Evolutionary conservation across 2,797 vertebrate genomes (phyloP), one percentile per base, ranked within the genome.

Genomic region (Acanthornis magna): DNA sequence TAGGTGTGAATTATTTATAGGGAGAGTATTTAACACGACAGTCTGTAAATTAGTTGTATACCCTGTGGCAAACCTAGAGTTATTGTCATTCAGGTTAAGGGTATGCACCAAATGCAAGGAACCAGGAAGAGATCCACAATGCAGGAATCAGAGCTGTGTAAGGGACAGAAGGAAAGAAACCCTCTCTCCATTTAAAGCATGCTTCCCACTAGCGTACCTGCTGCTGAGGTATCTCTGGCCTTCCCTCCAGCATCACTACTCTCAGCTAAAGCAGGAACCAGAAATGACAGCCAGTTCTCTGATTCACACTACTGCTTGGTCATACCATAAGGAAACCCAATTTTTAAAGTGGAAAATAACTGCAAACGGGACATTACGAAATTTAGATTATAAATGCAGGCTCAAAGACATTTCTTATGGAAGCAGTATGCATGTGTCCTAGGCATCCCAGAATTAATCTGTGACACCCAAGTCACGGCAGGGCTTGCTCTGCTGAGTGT

Each of bases 371-470:
- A 60, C 65, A 47, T 67, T 16, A 25, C 3, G 86, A 77, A 80
- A 77, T 51, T 29, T 5, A 19, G 47, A 14, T 19, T 8, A 9
- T 11, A 19, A 4, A 27, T 11, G 79, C 30, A 3, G 1, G 27
- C 34, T 65, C n/a, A 8, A 9, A 58, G 38, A 12, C 25, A 18
- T 2, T 2, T 68, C 68, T 34, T 19, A 27, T 0, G 27, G 29
- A 82, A 73, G 36, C 17, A 4, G n/a, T 0, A 5, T 8, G 60
- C 3, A 1, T 1, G 12, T 16, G 40, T 13, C 3, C 36, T 3
- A 3, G 48, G 29, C 68, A 54, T 3, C 60, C 42, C 65, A 34
- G 47, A 13, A 63, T 25, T 11, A 29, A n/a, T 7, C 11, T 2
- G 23, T 7, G 80, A 30, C 40, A 48, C 4, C 16, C 22, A 36